Percentiles rank a stretch among this genome's conserved stretches.
Conservation (phyloP, 2,113 vertebrate genomes). For the Siphamia tubifer region DNA sequence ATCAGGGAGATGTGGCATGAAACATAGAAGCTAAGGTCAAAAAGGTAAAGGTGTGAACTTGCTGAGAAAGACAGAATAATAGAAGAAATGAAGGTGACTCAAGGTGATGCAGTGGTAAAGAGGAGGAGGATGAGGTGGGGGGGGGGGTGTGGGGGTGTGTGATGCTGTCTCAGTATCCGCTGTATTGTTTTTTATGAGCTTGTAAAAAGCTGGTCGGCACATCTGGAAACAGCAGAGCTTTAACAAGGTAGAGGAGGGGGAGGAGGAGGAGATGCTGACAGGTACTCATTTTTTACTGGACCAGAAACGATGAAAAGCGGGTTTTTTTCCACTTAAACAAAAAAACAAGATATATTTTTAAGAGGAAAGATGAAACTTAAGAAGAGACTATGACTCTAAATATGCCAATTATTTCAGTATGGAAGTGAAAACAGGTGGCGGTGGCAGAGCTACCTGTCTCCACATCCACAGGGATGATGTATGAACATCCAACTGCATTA, state of each 20-base stretch:
- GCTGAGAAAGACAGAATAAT: conserved; percentile 19
- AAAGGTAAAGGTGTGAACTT: neutral
- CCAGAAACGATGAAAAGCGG: conserved; percentile 31
- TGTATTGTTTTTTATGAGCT: conserved; percentile 57
- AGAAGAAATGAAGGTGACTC: conserved; percentile 31
- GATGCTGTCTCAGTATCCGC: conserved; percentile 59
- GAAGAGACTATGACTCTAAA: neutral
- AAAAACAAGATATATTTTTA: conserved; percentile 2
- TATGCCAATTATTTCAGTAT: neutral
- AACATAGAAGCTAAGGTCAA: neutral
- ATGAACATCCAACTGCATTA: neutral
- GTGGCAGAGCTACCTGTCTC: neutral
- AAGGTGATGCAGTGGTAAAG: conserved; percentile 2
- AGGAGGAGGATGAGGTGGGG: neutral
- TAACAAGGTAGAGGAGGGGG: conserved; percentile 31
- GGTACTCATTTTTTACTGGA: conserved; percentile 65
- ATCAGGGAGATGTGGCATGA: conserved; percentile 17
- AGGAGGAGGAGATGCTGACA: conserved; percentile 70
- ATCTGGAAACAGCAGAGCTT: conserved; percentile 69
- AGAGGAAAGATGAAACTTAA: neutral
- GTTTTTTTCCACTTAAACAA: neutral
- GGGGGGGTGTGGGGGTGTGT: conserved; percentile 23
- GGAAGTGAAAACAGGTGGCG: conserved; percentile 51
- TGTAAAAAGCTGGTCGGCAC: conserved; percentile 60
- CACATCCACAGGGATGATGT: neutral